Evolutionary conservation across 1,140 invertebrate species (phyloP).

Genomic region (Zaprionus tsacasi): DNA sequence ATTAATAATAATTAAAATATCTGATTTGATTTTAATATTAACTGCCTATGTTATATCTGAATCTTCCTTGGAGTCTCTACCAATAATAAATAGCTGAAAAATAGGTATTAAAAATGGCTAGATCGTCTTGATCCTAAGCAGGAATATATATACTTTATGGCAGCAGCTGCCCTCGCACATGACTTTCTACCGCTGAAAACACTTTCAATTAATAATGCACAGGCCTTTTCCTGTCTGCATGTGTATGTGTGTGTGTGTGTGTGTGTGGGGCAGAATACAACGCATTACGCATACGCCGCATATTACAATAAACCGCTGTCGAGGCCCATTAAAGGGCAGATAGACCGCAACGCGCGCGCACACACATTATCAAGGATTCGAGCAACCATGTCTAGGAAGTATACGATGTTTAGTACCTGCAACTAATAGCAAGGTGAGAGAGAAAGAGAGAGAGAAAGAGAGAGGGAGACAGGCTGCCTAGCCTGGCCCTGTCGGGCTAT

Average conservation of each 20-base stretch:
- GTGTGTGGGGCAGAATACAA: slow-evolving; percentile 24
- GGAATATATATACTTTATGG: no score
- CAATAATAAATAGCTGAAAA: no score
- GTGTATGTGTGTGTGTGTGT: slow-evolving; percentile 11
- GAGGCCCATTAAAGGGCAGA: slow-evolving; percentile 51
- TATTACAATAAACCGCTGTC: slow-evolving; percentile 58
- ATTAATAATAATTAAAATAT: no score
- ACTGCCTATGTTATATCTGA: no score
- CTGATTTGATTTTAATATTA: no score
- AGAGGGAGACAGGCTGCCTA: not conserved
- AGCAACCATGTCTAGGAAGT: slow-evolving; percentile 16
- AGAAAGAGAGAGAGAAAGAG: not conserved
- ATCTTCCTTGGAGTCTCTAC: no score
- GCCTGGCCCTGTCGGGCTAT: slow-evolving; percentile 5
- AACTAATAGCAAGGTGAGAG: not conserved
- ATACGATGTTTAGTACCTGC: slow-evolving; percentile 1
- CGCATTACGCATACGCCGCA: slow-evolving; percentile 64
- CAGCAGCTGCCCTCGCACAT: not conserved
- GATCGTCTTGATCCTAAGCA: no score
- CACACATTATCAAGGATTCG: slow-evolving; percentile 17
- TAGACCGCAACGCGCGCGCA: no score
- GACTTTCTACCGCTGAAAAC: slow-evolving; percentile 9
- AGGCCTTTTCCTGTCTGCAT: slow-evolving; percentile 10
- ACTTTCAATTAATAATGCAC: slow-evolving; percentile 60
- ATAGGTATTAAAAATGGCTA: no score